phyloP scores from a whole-genome alignment of 1,140 invertebrate genomes.

The Berghia stephanieae region DNA sequence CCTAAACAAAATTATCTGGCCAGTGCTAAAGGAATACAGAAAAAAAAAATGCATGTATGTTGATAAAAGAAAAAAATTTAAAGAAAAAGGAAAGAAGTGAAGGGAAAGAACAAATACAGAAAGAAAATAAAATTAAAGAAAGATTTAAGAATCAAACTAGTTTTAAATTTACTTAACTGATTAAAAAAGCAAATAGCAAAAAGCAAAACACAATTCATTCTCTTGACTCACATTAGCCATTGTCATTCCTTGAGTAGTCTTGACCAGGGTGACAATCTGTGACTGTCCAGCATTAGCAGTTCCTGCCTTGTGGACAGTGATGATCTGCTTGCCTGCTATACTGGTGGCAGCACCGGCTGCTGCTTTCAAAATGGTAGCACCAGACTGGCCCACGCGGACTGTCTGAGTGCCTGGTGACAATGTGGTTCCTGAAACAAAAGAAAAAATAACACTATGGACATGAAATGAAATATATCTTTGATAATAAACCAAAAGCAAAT shows the following conservation, averaged over 20 bases:
- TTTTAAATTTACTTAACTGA: background rate
- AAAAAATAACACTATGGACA: conserved; percentile 28
- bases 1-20: no score
- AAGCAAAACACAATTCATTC: background rate
- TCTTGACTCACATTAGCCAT: conserved; percentile 72
- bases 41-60: no score
- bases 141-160: background rate
- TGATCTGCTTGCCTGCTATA: conserved; percentile 75
- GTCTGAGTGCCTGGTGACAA: conserved; percentile 65
- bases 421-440: conserved; percentile 31
- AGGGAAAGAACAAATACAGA: background rate
- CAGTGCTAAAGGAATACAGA: no score
- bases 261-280: conserved; percentile 90
- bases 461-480: background rate
- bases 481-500: no score
- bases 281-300: conserved; percentile 70
- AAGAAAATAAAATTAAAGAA: background rate
- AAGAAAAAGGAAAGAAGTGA: no score
- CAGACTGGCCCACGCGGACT: conserved; percentile 70
- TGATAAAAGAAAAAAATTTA: no score
- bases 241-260: conserved; percentile 88
- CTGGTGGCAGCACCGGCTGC: conserved; percentile 60
- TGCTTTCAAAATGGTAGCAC: conserved; percentile 60
- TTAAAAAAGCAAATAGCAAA: background rate
- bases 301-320: conserved; percentile 78